Conservation (phyloP, 2,113 vertebrate species). For the Ceratotherium simum region DNA sequence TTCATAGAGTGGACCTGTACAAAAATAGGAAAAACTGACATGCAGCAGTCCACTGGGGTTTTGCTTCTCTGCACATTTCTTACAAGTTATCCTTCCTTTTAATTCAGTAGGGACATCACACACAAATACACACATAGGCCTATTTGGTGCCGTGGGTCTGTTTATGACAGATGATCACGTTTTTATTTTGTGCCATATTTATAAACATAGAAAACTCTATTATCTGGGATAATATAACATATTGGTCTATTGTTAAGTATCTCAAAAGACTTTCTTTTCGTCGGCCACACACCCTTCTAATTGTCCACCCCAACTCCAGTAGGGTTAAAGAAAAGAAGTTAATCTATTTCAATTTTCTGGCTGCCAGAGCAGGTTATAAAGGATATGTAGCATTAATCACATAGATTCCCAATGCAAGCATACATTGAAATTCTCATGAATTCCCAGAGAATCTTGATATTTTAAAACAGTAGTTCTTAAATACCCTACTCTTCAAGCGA, state of each 20-base stretch:
- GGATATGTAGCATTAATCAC: background rate
- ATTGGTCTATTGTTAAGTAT: background rate
- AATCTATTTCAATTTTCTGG: background rate
- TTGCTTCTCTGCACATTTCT: background rate
- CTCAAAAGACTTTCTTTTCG: background rate
- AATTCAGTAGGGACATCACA: background rate
- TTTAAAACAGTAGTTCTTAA: background rate
- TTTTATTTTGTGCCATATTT: background rate
- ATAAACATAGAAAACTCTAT: background rate
- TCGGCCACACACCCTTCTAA: background rate
- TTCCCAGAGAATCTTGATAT: background rate
- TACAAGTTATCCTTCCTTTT: background rate
- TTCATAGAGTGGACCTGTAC: background rate
- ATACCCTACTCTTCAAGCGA: background rate
- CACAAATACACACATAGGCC: background rate
- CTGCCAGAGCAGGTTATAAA: background rate
- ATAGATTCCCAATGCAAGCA: background rate
- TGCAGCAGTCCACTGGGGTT: background rate
- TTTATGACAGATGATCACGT: background rate
- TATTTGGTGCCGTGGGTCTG: background rate
- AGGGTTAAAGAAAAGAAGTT: background rate
- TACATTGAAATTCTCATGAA: background rate
- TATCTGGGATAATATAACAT: background rate
- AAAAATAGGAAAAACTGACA: background rate
- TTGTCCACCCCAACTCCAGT: background rate